A percentile compares a stretch with the other conserved stretches of the same genome.
phyloP scores from a whole-genome alignment of 2,113 vertebrate genomes.

The Xenus cinereus region DNA sequence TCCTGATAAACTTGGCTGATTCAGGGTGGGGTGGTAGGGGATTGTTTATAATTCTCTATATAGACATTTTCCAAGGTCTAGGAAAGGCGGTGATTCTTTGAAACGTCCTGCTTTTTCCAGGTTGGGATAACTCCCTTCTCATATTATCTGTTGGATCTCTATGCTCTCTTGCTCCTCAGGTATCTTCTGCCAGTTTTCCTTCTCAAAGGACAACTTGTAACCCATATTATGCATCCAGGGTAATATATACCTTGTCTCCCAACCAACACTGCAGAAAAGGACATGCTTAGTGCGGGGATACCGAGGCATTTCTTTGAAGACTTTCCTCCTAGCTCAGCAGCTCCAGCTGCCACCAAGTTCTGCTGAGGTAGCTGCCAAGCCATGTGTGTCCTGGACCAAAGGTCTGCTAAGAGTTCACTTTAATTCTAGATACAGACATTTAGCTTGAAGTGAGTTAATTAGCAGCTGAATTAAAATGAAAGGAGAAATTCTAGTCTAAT shows the following conservation, averaged over 20 bases:
- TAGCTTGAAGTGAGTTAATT: neutral
- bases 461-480: neutral
- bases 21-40: accelerated
- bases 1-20: neutral
- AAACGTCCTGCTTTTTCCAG: neutral
- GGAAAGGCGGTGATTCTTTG: neutral
- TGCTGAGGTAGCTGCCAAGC: neutral
- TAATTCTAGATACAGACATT: neutral
- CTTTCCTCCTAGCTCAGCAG: neutral
- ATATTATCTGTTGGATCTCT: accelerated
- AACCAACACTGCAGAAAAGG: accelerated
- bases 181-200: neutral
- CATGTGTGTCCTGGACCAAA: neutral
- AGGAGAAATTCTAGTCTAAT: neutral
- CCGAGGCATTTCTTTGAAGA: neutral
- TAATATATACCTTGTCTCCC: neutral
- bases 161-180: accelerated
- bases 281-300: neutral
- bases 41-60: neutral
- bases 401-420: neutral
- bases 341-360: neutral
- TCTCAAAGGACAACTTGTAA: neutral
- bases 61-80: neutral
- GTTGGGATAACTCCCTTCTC: neutral
- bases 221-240: neutral